Evolutionary conservation across 2,888 invertebrate genomes (phyloP).

Genomic region (Isoperla grammatica): DNA sequence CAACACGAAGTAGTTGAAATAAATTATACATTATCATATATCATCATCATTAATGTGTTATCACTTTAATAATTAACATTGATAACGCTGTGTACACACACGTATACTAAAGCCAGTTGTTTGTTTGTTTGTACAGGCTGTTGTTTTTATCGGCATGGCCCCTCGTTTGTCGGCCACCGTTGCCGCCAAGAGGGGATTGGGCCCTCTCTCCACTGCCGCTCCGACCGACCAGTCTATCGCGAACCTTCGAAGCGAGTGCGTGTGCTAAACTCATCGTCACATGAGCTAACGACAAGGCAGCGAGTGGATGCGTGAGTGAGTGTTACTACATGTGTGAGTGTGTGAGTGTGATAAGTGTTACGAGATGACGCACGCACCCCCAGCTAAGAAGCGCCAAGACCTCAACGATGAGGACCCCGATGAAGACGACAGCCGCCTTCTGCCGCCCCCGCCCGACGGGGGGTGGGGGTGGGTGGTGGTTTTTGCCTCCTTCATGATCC

Average conservation of each 20-base stretch:
- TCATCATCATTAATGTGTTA: too few relatives aligned
- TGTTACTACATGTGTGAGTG: constrained; percentile 13
- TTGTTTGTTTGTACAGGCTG: constrained; percentile 9
- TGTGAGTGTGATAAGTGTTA: too few relatives aligned
- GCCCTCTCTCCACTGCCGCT: not conserved
- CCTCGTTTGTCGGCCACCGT: not conserved
- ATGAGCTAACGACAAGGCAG: not conserved
- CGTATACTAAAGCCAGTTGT: too few relatives aligned
- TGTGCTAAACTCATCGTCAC: not conserved
- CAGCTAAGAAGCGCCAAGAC: constrained; percentile 14
- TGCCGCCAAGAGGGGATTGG: constrained; percentile 1
- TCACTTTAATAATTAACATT: too few relatives aligned
- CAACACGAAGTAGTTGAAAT: too few relatives aligned
- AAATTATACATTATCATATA: too few relatives aligned
- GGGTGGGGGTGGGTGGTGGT: constrained; percentile 96
- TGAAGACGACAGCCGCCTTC: constrained; percentile 12
- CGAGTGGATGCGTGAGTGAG: constrained; percentile 12
- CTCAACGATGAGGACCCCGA: constrained; percentile 14
- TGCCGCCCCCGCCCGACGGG: constrained; percentile 69
- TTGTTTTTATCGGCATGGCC: not conserved
- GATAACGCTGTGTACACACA: too few relatives aligned
- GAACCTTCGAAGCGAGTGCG: constrained; percentile 4
- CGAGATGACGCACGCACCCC: constrained; percentile 28
- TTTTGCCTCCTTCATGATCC: constrained; percentile 93
- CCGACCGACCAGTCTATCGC: not conserved